These are phyloP conservation scores for Poecilia picta DNA, from an alignment of 2,797 vertebrate genomes.

Conservation along the genomic window DNA sequence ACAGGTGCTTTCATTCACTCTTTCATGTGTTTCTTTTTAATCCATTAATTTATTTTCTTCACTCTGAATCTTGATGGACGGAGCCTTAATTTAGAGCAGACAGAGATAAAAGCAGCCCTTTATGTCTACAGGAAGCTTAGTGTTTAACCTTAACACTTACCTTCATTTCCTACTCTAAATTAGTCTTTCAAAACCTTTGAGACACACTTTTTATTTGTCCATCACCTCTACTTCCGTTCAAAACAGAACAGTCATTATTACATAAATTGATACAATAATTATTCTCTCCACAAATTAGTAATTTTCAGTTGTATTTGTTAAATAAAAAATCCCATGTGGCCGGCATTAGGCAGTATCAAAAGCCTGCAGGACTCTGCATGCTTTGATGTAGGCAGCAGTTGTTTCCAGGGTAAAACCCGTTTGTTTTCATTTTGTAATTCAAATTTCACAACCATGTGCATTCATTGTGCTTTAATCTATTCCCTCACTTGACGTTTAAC, in stretches of 20 bases:
- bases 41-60: background rate
- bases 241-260: background rate
- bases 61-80: background rate
- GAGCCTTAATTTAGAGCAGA: background rate
- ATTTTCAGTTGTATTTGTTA: background rate
- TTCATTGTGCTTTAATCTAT: background rate
- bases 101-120: background rate
- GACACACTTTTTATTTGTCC: background rate
- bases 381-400: background rate
- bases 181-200: background rate
- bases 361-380: background rate
- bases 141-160: background rate
- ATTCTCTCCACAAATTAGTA: background rate
- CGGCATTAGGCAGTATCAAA: background rate
- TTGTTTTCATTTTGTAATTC: background rate
- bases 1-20: background rate
- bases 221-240: background rate
- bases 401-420: background rate
- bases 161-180: background rate
- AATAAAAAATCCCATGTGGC: background rate
- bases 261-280: background rate
- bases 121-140: background rate
- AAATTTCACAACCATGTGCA: background rate
- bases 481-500: background rate
- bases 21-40: background rate